Base-by-base conservation (phyloP, 2,888 invertebrate species). In the Trichacis sp. region DNA sequence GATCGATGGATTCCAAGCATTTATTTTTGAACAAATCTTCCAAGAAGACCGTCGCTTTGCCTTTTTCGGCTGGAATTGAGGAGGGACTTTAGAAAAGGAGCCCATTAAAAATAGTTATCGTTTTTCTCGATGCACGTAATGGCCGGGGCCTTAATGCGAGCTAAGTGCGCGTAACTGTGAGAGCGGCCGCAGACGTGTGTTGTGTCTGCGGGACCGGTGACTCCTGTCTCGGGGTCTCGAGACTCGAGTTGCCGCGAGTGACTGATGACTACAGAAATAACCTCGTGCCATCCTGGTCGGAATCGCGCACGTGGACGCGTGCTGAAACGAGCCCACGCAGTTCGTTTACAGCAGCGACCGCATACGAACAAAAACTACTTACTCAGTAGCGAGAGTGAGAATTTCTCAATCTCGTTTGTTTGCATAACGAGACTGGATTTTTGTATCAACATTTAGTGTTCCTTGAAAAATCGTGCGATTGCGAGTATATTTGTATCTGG, bases 221-320 rank as follows among this genome's bases (percentile, higher is more conserved):
- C 61, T 52, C 49, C 50, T 30, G 58, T 56, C 57, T 52, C 63
- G 58, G n/a, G n/a, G n/a, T n/a, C n/a, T n/a, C n/a, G n/a, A 61
- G 67, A 64, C 66, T 70, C 63, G 66, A 69, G 69, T 66, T 59
- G 70, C 74, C 69, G 68, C 74, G 72, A 77, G 80, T 81, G 80
- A 82, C 80, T 79, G 80, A 82, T 81, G 80, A 79, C 78, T 77
- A 79, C 81, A 77, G 73, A 80, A 82, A 82, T 82, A 82, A 77
- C 76, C 73, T 74, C 59, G 67, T 64, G 72, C 73, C 69, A 75
- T 69, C 73, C 73, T 71, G 69, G 58, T 58, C 49, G 69, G 68
- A 68, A 53, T 64, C 57, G 56, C 73, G 72, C 74, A 75, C 75
- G 74, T 74, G 74, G 68, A 70, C 75, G 65, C 76, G 75, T 73